phyloP scores from a whole-genome alignment of 2,797 vertebrate species.

The Philypnodon macrostomus region DNA sequence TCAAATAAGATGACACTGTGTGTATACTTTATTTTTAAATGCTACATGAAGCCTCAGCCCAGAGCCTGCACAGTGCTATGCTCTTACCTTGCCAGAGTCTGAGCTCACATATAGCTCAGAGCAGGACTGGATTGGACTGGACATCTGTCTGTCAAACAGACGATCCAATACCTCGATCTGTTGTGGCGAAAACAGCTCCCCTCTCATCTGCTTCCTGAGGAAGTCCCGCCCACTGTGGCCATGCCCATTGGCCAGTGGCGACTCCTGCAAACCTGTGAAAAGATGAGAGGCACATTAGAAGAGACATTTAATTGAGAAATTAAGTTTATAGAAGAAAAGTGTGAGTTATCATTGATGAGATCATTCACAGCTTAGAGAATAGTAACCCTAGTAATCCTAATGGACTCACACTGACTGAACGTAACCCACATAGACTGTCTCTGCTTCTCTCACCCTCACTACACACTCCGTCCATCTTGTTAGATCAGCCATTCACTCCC shows the following conservation, averaged over 20 bases:
- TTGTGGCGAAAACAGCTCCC: constrained; percentile 96
- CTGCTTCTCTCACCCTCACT: constrained; percentile 53
- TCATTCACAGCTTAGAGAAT: constrained; percentile 15
- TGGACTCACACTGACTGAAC: constrained; percentile 54
- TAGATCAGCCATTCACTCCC: constrained; percentile 51
- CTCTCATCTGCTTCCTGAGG: constrained; percentile 98
- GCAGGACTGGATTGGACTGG: constrained; percentile 76
- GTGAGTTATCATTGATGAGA: constrained; percentile 18
- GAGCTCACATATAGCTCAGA: constrained; percentile 89
- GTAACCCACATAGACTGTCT: constrained; percentile 41
- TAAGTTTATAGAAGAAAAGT: not conserved
- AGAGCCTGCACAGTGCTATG: constrained; percentile 64
- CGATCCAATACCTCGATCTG: constrained; percentile 97
- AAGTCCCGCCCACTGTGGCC: constrained; percentile 94
- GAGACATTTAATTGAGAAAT: not conserved
- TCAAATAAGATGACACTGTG: too few species aligned
- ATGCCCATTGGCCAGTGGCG: constrained; percentile 93
- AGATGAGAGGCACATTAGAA: constrained; percentile 23
- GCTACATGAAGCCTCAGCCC: constrained; percentile 54
- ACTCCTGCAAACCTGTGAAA: constrained; percentile 88
- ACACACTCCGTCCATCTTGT: constrained; percentile 41
- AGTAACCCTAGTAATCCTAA: constrained; percentile 30
- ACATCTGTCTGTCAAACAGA: constrained; percentile 92
- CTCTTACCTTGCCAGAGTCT: constrained; percentile 92
- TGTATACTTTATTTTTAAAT: too few species aligned